Conservation (phyloP, 2,797 vertebrate species). For the Sitta carolinensis region DNA sequence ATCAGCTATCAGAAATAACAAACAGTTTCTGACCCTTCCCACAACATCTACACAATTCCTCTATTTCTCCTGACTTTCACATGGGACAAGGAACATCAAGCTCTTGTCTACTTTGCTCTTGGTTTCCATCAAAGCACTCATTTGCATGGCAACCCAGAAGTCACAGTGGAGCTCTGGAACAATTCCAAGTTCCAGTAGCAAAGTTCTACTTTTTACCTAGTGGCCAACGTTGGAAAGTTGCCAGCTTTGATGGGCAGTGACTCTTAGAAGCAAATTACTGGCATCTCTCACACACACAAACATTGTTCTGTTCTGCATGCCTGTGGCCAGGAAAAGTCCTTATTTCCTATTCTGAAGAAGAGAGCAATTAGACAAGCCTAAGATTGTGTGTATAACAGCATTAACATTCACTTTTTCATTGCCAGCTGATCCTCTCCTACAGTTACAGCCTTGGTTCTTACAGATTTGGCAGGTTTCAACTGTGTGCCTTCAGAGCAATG, state of each 20-base stretch:
- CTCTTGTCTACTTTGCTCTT: background rate
- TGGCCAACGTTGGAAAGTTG: background rate
- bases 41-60: background rate
- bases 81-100: background rate
- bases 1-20: background rate
- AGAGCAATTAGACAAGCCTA: background rate
- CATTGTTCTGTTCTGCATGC: background rate
- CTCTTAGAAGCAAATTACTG: background rate
- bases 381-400: background rate
- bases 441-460: background rate
- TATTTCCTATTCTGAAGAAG: background rate
- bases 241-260: background rate
- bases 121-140: background rate
- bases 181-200: background rate
- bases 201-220: background rate
- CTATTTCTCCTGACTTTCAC: background rate
- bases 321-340: background rate
- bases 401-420: background rate
- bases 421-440: background rate
- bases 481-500: background rate
- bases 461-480: background rate
- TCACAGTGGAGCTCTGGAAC: background rate
- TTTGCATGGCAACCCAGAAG: background rate
- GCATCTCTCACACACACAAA: background rate
- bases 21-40: background rate